Conservation (phyloP, 1,140 invertebrate genomes). For the Drosophila eugracilis region DNA sequence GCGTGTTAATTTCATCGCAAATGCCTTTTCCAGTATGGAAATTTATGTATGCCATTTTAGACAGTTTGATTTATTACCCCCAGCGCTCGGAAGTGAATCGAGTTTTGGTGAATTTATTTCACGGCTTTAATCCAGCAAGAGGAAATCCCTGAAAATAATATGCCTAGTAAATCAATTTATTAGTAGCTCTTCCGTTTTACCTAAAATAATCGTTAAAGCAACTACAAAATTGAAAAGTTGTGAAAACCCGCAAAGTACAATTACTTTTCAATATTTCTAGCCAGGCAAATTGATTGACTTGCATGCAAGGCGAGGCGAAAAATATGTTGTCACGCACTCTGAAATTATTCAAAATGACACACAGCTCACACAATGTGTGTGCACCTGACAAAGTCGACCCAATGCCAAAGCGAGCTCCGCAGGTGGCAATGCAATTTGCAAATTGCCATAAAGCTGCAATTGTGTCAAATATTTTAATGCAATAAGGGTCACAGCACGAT, state of each 20-base stretch:
- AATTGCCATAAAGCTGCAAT: constrained; percentile 62
- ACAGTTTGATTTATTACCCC: constrained; percentile 73
- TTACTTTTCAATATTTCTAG: constrained; percentile 41
- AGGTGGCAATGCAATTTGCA: constrained; percentile 62
- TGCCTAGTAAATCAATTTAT: constrained; percentile 28
- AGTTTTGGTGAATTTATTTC: constrained; percentile 20
- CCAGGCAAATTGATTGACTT: constrained; percentile 58
- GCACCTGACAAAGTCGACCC: constrained; percentile 44
- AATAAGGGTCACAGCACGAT: constrained; percentile 54
- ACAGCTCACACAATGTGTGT: constrained; percentile 22
- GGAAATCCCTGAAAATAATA: constrained; percentile 19
- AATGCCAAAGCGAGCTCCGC: constrained; percentile 11
- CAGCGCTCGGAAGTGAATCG: constrained; percentile 42
- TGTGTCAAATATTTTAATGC: constrained; percentile 72
- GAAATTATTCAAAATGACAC: constrained; percentile 62
- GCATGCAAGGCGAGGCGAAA: constrained; percentile 53
- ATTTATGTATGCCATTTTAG: constrained; percentile 76
- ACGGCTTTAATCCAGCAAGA: constrained; percentile 14
- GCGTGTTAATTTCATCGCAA: constrained; percentile 78
- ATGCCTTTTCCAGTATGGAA: constrained; percentile 78
- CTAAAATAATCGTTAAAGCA: background rate
- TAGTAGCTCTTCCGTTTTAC: constrained; percentile 5
- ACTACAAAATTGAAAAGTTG: background rate
- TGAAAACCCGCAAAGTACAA: constrained; percentile 2
- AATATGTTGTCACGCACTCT: constrained; percentile 58